Evolutionary conservation across 2,888 invertebrate species (phyloP).

Genomic region (Ennomos erosarius): DNA sequence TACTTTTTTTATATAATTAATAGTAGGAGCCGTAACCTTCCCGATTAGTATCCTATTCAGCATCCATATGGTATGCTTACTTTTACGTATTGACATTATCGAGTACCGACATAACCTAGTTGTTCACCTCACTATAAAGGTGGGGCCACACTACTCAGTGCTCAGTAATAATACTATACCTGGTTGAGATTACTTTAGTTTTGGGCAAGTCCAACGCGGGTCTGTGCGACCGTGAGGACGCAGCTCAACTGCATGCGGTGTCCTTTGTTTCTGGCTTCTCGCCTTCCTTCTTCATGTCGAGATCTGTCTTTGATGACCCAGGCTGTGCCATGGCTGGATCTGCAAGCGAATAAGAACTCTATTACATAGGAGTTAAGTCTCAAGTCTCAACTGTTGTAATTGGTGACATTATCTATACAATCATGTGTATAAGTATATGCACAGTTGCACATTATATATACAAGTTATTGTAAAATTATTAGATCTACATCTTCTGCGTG

Average conservation of each 20-base stretch:
- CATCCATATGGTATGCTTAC: conserved; percentile 15
- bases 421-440: too few species aligned
- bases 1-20: too few species aligned
- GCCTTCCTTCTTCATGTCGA: conserved; percentile 54
- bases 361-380: background rate
- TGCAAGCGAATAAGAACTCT: conserved; percentile 47
- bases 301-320: conserved; percentile 63
- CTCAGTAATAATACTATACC: conserved; percentile 75
- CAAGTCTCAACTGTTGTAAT: too few species aligned
- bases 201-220: conserved; percentile 74
- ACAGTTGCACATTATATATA: too few species aligned
- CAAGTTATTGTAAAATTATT: too few species aligned
- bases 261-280: conserved; percentile 59
- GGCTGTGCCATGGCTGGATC: conserved; percentile 65
- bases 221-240: conserved; percentile 56
- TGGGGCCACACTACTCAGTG: conserved; percentile 66
- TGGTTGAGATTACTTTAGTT: conserved; percentile 80
- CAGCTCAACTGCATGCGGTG: conserved; percentile 73
- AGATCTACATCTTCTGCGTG: too few species aligned
- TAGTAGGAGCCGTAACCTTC: too few species aligned
- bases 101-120: conserved; percentile 25
- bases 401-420: too few species aligned
- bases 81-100: conserved; percentile 41
- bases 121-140: conserved; percentile 59
- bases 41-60: background rate